phyloP scores from a whole-genome alignment of 2,797 vertebrate species.

The Okamejei kenojei region DNA sequence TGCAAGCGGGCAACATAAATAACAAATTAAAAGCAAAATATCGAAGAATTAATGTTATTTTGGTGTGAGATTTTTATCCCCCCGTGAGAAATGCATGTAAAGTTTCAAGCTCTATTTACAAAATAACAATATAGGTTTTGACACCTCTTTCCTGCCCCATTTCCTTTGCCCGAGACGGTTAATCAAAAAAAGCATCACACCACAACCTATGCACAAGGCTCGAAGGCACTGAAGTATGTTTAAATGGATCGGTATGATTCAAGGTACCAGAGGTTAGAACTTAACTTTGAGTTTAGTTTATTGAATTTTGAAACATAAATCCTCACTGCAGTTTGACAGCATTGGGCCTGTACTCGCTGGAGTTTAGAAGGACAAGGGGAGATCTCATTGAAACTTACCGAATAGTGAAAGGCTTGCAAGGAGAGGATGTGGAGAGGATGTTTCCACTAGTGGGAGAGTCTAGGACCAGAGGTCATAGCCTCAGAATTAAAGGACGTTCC shows the following conservation, averaged over 20 bases:
- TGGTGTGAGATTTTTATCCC: background rate
- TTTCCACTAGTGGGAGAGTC: too few relatives aligned
- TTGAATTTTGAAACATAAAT: background rate
- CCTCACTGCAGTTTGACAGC: background rate
- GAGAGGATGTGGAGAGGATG: too few relatives aligned
- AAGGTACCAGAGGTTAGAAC: background rate
- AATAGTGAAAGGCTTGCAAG: too few relatives aligned
- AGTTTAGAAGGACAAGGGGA: too few relatives aligned
- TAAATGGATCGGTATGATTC: background rate
- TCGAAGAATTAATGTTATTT: background rate
- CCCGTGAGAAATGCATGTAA: background rate
- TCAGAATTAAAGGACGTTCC: too few relatives aligned
- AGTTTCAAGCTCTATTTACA: background rate
- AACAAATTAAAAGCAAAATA: conserved; percentile 1
- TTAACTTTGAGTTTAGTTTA: too few relatives aligned
- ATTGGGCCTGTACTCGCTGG: too few relatives aligned
- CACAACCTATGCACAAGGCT: background rate
- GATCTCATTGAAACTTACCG: too few relatives aligned
- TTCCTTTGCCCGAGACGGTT: conserved; percentile 10
- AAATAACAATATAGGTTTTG: background rate
- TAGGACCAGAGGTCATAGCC: too few relatives aligned
- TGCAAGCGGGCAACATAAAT: background rate
- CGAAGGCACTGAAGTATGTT: background rate
- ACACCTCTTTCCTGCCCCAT: conserved; percentile 9
- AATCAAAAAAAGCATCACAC: background rate